Conservation (phyloP, 2,797 vertebrate species). For the Syngnathus rostellatus region DNA sequence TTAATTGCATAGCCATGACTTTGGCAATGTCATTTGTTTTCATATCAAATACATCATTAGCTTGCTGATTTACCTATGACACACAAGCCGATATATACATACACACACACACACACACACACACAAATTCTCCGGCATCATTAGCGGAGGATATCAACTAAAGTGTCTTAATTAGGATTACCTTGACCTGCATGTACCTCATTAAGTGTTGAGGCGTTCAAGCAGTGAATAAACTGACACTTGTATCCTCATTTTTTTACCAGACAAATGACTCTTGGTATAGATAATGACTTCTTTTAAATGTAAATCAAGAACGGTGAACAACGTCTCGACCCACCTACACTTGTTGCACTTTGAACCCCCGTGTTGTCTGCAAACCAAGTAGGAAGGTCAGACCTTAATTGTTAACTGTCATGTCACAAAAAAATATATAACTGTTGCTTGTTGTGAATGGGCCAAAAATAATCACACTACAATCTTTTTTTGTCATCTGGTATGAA, state of each 20-base stretch:
- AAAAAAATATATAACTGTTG: too few species aligned
- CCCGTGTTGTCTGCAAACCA: too few species aligned
- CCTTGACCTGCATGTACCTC: slow-evolving; percentile 55
- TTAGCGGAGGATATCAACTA: slow-evolving; percentile 47
- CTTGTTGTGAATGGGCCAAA: too few species aligned
- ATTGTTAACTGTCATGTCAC: too few species aligned
- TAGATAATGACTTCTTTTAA: slow-evolving; percentile 19
- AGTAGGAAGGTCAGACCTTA: too few species aligned
- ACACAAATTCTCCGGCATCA: slow-evolving; percentile 30
- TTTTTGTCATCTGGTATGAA: too few species aligned
- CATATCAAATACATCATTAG: slow-evolving; percentile 59
- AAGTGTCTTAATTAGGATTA: slow-evolving; percentile 54
- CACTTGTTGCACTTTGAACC: neutral
- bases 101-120: neutral
- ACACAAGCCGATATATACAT: neutral
- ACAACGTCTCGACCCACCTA: neutral
- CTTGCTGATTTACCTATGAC: slow-evolving; percentile 37
- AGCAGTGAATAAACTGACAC: slow-evolving; percentile 13
- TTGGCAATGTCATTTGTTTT: slow-evolving; percentile 45
- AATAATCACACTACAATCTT: too few species aligned
- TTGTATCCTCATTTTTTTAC: slow-evolving; percentile 18
- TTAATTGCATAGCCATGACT: slow-evolving; percentile 49
- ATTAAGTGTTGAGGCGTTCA: slow-evolving; percentile 33
- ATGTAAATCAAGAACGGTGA: slow-evolving; percentile 1
- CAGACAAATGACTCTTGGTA: slow-evolving; percentile 8